Evolutionary conservation across 2,888 invertebrate genomes (phyloP), one percentile per base, ranked within the genome.

Genomic region (Heteromurus nitidus): DNA sequence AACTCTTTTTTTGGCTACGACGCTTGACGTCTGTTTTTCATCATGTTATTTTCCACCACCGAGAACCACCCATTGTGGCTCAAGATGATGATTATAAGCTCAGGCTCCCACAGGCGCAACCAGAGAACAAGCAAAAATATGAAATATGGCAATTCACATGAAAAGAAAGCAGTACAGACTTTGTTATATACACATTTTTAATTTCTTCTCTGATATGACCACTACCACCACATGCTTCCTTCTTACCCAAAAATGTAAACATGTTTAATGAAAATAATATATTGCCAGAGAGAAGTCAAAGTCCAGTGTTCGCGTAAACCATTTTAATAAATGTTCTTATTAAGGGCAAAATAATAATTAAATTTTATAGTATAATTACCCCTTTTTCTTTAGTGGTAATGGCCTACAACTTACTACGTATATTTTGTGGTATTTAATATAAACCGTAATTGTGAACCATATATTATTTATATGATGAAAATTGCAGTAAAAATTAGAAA

Each of bases 321-420:
- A 22, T 55, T 24, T 55, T 47, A n/a, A n/a, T 47, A 47, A 55
- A 24, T 55, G 22, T 7, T 24, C 55, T 55, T 9, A 55, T 55
- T 55, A 55, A 55, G 55, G 24, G 55, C 20, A 55, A 55, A 58
- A 53, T 58, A 69, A 69, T 69, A 69, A 69, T 69, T 69, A 69
- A 30, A 31, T 30, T 55, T 69, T 68, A 55, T 55, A 26, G 31
- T 16, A 22, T 69, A 69, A 69, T 69, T 69, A 36, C 69, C n/a
- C n/a, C n/a, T 55, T 22, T 69, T 69, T 69, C 50, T 50, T 55
- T 26, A 47, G 24, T 55, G 55, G 55, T 24, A 55, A 55, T 55
- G 55, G 55, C 55, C 55, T 22, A 50, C n/a, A n/a, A n/a, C n/a
- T n/a, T n/a, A n/a, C n/a, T n/a, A n/a, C n/a, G 18, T 18, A 11